A percentile compares a stretch with the other conserved stretches of the same genome.
Conservation (phyloP, 2,888 invertebrate genomes). For the Temnothorax rugatulus region DNA sequence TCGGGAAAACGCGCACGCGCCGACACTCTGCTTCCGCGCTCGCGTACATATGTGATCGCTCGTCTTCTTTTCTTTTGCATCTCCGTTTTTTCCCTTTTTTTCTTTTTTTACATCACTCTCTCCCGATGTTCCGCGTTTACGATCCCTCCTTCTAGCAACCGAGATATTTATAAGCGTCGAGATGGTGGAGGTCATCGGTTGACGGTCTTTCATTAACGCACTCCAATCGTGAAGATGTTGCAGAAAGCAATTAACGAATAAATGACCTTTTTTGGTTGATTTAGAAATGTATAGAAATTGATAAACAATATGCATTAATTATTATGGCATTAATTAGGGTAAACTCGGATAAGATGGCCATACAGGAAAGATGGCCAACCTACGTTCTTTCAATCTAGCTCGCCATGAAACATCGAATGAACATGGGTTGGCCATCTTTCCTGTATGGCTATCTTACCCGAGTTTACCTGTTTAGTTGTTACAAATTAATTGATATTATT, state of each 20-base stretch:
- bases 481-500: not conserved
- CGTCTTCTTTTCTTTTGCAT: not conserved
- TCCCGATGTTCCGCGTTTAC: not conserved
- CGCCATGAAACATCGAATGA: no score
- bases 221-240: not conserved
- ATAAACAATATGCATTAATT: not conserved
- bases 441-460: no score
- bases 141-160: constrained; percentile 22
- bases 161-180: constrained; percentile 60
- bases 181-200: constrained; percentile 1
- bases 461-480: not conserved
- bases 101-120: constrained; percentile 12
- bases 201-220: not conserved
- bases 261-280: not conserved
- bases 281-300: not conserved
- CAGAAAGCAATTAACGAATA: not conserved
- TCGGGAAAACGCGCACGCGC: constrained; percentile 26
- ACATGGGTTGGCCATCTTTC: no score
- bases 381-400: no score
- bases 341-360: no score
- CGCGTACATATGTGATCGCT: not conserved
- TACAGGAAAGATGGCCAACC: no score
- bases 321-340: not conserved
- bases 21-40: constrained; percentile 15
- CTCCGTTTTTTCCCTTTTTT: constrained; percentile 10